Base-by-base conservation (phyloP, 2,888 invertebrate genomes). In the Neoaliturus tenellus region DNA sequence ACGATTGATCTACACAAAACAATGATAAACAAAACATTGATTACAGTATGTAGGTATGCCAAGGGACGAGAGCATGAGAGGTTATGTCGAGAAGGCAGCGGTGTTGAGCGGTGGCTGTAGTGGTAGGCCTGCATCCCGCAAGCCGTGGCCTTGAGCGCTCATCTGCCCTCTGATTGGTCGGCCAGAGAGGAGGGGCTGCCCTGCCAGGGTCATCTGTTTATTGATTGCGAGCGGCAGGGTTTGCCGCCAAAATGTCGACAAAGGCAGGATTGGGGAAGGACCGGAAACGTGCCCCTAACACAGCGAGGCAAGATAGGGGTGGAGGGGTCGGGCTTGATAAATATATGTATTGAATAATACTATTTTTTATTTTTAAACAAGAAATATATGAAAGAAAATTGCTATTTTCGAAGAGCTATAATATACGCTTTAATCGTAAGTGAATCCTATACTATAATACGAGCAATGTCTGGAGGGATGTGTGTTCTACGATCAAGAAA, bases 171-270 rank as follows among this genome's bases (percentile, higher is more conserved):
- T 28, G 75, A 75, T 75, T 75, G 75, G 75, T 75, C 48, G 28
- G 44, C 71, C 14, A 10, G 25, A 75, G 48, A 10, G 75, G 75
- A 28, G 48, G 75, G 75, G 75, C 20, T n/a, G n/a, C n/a, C n/a
- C 44, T 3, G 41, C 31, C 75, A 48, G 39, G 71, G 71, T 71
- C 71, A 71, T 71, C 71, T n/a, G 48, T 75, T 71, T 75, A 75
- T 75, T 75, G 75, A 75, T 75, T 48, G 48, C 33, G 17, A 28
- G 58, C 6, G 31, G 4, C 35, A 35, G 8, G 44, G 48, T 75
- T 75, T 75, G 17, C 75, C 75, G 75, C 75, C 75, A 75, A 75
- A 71, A 75, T 48, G 71, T 73, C 23, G 48, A 69, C 69, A 69
- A 69, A 20, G 39, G 35, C 51, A 5, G 12, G 12, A 17, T 44